These are phyloP conservation scores for Dolichopus griseipennis DNA, from an alignment of 2,888 invertebrate genomes.

Conservation along the genomic window DNA sequence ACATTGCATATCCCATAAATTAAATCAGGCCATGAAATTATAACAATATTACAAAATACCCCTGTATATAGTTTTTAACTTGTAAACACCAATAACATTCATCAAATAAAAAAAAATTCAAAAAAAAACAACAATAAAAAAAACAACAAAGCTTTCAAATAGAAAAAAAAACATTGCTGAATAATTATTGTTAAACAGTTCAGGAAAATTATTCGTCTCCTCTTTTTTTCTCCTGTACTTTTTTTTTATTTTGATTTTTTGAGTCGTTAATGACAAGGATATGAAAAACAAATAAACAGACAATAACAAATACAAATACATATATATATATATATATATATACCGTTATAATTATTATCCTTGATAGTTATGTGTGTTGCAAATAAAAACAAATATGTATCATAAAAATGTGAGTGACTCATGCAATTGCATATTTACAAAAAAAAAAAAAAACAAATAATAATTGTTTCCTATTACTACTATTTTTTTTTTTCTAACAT, in stretches of 20 bases:
- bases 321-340: not conserved
- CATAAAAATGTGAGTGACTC: conserved; percentile 12
- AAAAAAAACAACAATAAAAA: not conserved
- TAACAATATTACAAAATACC: no score
- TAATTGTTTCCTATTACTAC: conserved; percentile 11
- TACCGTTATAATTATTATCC: not conserved
- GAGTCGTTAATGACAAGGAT: not conserved
- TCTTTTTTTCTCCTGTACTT: not conserved
- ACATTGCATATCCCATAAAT: no score
- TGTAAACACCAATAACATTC: not conserved
- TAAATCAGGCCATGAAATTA: no score
- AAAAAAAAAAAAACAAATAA: no score
- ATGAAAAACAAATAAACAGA: not conserved
- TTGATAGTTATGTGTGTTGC: not conserved
- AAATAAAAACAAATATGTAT: not conserved
- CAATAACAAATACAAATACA: not conserved
- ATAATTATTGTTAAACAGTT: not conserved
- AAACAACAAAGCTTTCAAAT: not conserved
- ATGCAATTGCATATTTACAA: conserved; percentile 14
- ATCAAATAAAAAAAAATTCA: not conserved
- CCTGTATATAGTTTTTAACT: no score
- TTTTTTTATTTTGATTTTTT: not conserved
- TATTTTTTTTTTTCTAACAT: not conserved
- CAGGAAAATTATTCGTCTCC: conserved; percentile 6
- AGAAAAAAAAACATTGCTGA: not conserved